Percentiles rank a stretch among this genome's conserved stretches.
These are phyloP conservation scores for Empis livida DNA, from an alignment of 2,888 invertebrate genomes.

Conservation along the genomic window DNA sequence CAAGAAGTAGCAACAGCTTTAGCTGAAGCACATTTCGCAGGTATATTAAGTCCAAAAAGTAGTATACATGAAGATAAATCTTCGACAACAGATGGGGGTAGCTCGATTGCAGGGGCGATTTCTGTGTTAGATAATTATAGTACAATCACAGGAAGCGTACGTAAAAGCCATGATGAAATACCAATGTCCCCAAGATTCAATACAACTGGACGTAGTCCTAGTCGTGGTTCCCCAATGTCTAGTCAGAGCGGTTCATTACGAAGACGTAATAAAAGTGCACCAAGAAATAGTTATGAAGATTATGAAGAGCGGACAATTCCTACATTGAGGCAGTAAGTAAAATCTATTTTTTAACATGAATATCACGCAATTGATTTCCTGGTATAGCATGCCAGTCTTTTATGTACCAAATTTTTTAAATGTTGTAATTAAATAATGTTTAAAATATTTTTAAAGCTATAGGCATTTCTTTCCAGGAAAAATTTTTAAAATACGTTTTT, in stretches of 20 bases:
- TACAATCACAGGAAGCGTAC: conserved; percentile 13
- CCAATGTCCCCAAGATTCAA: conserved; percentile 31
- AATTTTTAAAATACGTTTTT: too few relatives aligned
- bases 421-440: too few relatives aligned
- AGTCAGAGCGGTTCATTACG: conserved; percentile 43
- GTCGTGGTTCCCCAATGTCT: conserved; percentile 41
- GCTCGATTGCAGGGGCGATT: conserved; percentile 9
- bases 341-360: neutral
- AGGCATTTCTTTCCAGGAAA: too few relatives aligned
- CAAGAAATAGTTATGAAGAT: conserved; percentile 63
- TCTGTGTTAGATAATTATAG: conserved; percentile 11
- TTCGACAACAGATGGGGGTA: conserved; percentile 23
- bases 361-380: neutral
- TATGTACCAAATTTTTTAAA: too few relatives aligned
- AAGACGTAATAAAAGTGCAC: conserved; percentile 53
- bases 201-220: conserved; percentile 25
- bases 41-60: conserved; percentile 25
- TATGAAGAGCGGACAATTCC: conserved; percentile 79
- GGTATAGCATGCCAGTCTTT: neutral
- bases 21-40: conserved; percentile 24
- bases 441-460: too few relatives aligned
- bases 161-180: conserved; percentile 32
- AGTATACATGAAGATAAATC: conserved; percentile 25
- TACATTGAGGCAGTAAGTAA: conserved; percentile 66
- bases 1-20: conserved; percentile 34